Percentiles rank a stretch among this genome's conserved stretches.
These are phyloP conservation scores for Acleris holmiana DNA, from an alignment of 2,888 invertebrate genomes.

Conservation along the genomic window DNA sequence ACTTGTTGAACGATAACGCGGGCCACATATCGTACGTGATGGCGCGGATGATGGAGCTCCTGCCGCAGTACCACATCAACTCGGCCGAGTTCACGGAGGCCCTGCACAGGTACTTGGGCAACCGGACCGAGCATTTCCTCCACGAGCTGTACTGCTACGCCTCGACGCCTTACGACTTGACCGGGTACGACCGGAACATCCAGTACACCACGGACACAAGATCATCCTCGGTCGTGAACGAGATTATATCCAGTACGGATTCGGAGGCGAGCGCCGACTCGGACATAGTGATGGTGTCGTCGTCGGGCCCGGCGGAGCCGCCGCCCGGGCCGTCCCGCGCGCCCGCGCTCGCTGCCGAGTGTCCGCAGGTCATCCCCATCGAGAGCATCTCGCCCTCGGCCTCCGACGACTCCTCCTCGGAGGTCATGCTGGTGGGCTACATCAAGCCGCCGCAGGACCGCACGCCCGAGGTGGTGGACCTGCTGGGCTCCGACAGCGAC, in stretches of 20 bases:
- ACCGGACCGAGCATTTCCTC: conserved; percentile 92
- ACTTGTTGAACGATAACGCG: conserved; percentile 87
- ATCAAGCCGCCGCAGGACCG: conserved; percentile 87
- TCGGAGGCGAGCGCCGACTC: conserved; percentile 67
- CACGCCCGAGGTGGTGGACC: conserved; percentile 86
- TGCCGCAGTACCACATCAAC: conserved; percentile 87
- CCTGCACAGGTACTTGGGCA: conserved; percentile 87
- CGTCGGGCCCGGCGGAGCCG: conserved; percentile 56
- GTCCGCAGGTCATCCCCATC: conserved; percentile 65
- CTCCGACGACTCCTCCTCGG: conserved; percentile 78
- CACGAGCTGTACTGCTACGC: conserved; percentile 96
- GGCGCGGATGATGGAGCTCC: conserved; percentile 87
- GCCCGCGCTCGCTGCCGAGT: conserved; percentile 46
- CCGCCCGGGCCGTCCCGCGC: conserved; percentile 54
- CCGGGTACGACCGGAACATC: conserved; percentile 90
- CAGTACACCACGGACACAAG: conserved; percentile 85
- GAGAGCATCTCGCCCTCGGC: conserved; percentile 79
- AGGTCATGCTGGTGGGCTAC: conserved; percentile 86
- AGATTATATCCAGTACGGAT: conserved; percentile 75
- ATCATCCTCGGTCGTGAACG: conserved; percentile 83
- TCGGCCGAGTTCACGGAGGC: conserved; percentile 89
- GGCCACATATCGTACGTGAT: conserved; percentile 88
- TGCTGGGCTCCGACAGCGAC: conserved; percentile 84
- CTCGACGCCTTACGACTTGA: conserved; percentile 93
- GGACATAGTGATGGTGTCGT: conserved; percentile 68